phyloP scores from a whole-genome alignment of 1,140 invertebrate genomes.

The Holotrichia oblita region DNA sequence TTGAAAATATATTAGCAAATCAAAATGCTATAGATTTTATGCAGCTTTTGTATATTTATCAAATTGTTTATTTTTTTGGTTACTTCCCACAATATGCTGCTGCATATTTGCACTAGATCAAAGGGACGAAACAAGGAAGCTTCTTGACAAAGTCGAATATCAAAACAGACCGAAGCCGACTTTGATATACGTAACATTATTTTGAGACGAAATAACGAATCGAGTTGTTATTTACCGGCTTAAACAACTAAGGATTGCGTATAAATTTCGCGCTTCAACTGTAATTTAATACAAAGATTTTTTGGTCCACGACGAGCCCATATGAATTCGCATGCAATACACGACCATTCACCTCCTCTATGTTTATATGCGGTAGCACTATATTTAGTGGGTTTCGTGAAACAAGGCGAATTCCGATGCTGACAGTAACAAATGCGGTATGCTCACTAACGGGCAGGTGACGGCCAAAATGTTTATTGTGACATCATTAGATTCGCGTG shows the following conservation, averaged over 20 bases:
- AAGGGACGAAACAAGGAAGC: neutral
- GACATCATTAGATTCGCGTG: constrained; percentile 45
- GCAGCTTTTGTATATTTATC: too few species aligned
- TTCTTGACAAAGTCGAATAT: neutral
- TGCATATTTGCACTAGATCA: neutral
- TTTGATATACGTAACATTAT: neutral
- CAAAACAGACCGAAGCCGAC: neutral
- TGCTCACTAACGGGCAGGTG: constrained; percentile 45
- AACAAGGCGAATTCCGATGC: constrained; percentile 22
- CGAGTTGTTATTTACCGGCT: neutral
- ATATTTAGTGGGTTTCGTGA: constrained; percentile 39
- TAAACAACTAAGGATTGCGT: constrained; percentile 5
- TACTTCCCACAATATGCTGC: neutral
- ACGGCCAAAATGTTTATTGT: constrained; percentile 47
- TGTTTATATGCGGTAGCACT: constrained; percentile 11
- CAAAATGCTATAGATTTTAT: too few species aligned
- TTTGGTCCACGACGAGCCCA: neutral
- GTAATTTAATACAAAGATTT: constrained; percentile 6
- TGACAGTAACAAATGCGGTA: constrained; percentile 49
- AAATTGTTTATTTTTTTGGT: too few species aligned
- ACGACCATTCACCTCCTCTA: neutral
- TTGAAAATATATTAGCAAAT: too few species aligned
- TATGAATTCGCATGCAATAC: neutral
- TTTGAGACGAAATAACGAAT: neutral
- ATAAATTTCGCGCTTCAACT: neutral